Percentiles rank a stretch among this genome's conserved stretches.
Evolutionary conservation across 2,888 invertebrate species (phyloP).

Genomic region (Lepidonotus clava): DNA sequence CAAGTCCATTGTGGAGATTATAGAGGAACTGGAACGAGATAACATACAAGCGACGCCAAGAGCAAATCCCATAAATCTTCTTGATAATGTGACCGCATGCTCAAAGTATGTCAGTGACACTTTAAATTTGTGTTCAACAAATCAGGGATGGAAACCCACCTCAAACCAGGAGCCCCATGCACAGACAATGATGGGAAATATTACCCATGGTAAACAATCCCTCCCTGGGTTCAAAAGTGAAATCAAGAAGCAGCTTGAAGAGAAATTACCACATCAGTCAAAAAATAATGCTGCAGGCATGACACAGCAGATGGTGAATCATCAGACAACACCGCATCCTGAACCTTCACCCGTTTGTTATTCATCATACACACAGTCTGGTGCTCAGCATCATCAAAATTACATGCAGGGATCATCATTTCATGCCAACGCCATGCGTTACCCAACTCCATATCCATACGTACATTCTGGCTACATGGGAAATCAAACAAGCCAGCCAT

Average conservation of each 20-base stretch:
- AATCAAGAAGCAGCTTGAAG: not conserved
- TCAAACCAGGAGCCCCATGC: not conserved
- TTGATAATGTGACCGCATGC: not conserved
- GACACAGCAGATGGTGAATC: no score
- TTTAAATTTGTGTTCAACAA: not conserved
- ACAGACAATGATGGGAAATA: not conserved
- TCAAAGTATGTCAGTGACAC: constrained; percentile 13
- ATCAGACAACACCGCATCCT: no score
- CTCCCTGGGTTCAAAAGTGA: constrained; percentile 8
- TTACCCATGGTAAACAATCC: not conserved
- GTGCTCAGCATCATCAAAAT: not conserved
- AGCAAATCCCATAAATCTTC: not conserved
- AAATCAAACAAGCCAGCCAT: no score
- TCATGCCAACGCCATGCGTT: not conserved
- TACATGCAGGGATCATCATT: not conserved
- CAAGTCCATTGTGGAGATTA: constrained; percentile 18
- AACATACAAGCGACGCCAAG: not conserved
- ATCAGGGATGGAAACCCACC: not conserved
- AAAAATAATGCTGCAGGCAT: no score
- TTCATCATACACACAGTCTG: no score
- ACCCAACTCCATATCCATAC: no score
- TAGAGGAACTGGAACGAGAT: constrained; percentile 13
- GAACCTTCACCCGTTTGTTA: no score
- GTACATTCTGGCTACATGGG: no score
- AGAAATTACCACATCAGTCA: not conserved